These are phyloP conservation scores for Ichneumon xanthorius DNA, from an alignment of 2,888 invertebrate species.

Conservation along the genomic window DNA sequence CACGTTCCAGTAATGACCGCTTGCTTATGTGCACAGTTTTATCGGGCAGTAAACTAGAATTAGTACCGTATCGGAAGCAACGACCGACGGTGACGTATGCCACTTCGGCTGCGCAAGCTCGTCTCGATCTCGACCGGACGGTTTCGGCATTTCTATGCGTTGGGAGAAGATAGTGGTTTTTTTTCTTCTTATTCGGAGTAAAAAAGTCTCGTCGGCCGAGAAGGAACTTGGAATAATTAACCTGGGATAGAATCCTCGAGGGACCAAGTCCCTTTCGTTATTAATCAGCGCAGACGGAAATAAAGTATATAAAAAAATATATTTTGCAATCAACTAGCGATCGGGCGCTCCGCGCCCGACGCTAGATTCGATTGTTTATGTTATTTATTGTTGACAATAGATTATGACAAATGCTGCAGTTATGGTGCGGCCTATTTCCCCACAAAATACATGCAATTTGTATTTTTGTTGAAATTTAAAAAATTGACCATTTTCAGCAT, in stretches of 20 bases:
- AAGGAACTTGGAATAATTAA: neutral
- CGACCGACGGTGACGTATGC: constrained; percentile 11
- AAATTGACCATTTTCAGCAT: no score
- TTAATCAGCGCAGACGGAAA: neutral
- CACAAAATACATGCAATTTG: no score
- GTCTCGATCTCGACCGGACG: constrained; percentile 38
- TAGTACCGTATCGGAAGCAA: constrained; percentile 67
- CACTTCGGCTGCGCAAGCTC: constrained; percentile 43
- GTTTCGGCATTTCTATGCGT: constrained; percentile 22
- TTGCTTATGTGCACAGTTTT: constrained; percentile 71
- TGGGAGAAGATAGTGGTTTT: neutral
- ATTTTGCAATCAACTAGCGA: neutral
- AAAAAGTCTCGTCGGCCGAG: neutral
- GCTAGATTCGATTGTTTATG: no score
- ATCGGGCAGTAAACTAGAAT: constrained; percentile 77
- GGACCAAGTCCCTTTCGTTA: neutral
- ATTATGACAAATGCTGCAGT: no score
- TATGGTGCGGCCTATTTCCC: no score
- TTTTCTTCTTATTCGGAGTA: neutral
- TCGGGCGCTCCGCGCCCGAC: no score
- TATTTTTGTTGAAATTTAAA: no score
- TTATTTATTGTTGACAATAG: no score
- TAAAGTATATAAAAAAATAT: neutral
- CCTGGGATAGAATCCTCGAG: neutral
- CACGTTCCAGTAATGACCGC: constrained; percentile 70